phyloP scores from a whole-genome alignment of 92 coral and sea anemone genomes.

The Ricordea florida region DNA sequence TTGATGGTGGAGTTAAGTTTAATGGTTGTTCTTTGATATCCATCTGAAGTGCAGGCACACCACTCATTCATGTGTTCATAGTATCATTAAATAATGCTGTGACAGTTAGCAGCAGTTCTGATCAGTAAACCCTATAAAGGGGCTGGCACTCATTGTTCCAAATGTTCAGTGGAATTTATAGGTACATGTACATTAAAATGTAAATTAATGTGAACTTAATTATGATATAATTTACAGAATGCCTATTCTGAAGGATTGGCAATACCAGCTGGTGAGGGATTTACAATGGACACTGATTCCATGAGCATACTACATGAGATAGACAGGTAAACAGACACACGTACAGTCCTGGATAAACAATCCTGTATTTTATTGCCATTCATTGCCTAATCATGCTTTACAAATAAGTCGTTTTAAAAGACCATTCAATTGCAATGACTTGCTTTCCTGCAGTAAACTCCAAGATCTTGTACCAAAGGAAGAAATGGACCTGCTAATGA shows the following conservation, averaged over 20 bases:
- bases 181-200: no score
- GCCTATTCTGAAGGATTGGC: slow-evolving; percentile 65
- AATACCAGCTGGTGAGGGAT: slow-evolving; percentile 73
- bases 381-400: no score
- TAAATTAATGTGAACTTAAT: background rate
- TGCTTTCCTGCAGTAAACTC: slow-evolving; percentile 58
- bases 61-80: no score
- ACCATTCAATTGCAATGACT: background rate
- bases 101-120: no score
- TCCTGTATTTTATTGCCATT: background rate
- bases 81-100: no score
- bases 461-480: slow-evolving; percentile 84
- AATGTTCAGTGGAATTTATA: no score
- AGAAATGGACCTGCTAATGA: slow-evolving; percentile 79
- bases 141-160: no score
- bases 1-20: slow-evolving; percentile 71
- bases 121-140: no score
- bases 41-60: no score
- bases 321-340: slow-evolving; percentile 67
- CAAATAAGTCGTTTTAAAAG: background rate
- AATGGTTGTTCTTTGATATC: no score
- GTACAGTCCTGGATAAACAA: background rate
- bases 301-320: slow-evolving; percentile 79
- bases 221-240: slow-evolving; percentile 32
- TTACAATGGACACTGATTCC: slow-evolving; percentile 74